Evolutionary conservation across 1,140 invertebrate species (phyloP), one percentile per base, ranked within the genome.

Genomic region (Bicyclus anynana): DNA sequence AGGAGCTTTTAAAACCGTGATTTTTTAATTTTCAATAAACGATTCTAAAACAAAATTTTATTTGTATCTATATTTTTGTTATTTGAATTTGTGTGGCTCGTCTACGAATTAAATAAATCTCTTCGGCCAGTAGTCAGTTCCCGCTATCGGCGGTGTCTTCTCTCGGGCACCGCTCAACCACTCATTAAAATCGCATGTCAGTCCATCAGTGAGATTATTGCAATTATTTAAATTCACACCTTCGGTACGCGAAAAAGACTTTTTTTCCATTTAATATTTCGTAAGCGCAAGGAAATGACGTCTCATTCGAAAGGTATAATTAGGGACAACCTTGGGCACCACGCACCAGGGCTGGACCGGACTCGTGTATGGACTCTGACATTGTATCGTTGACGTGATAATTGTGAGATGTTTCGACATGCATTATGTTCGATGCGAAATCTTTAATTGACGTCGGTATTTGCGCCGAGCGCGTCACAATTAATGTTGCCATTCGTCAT

Each of bases 211-310:
- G 26, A 69, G 76, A 87, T 86, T 85, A 86, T 87, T 87, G 84
- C 81, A 86, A 87, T 87, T 86, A 87, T 87, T 87, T 87, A 87
- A 86, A 88, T 85, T 88, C 83, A 84, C 84, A 86, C 84, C 84
- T 88, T 84, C 74, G 77, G 71, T 80, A 78, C 59, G 66, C 76
- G 80, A 85, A 87, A 87, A 85, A 81, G 73, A 73, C 71, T 78
- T 74, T 74, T 33, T 84, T 84, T 79, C 74, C 67, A 76, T 84
- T 84, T 80, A 85, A 84, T 81, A 72, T 86, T 86, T 84, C 81
- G 80, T 74, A 84, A 87, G 74, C 69, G 78, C 68, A 68, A 80
- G 81, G 81, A 87, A 87, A 85, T 85, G 81, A 85, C 82, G 82
- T 85, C 82, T 84, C 80, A 82, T 85, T 87, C 81, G 82, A 85